A percentile compares a stretch with the other conserved stretches of the same genome.
Evolutionary conservation across 2,797 vertebrate genomes (phyloP).

Genomic region (Rhinatrema bivittatum): DNA sequence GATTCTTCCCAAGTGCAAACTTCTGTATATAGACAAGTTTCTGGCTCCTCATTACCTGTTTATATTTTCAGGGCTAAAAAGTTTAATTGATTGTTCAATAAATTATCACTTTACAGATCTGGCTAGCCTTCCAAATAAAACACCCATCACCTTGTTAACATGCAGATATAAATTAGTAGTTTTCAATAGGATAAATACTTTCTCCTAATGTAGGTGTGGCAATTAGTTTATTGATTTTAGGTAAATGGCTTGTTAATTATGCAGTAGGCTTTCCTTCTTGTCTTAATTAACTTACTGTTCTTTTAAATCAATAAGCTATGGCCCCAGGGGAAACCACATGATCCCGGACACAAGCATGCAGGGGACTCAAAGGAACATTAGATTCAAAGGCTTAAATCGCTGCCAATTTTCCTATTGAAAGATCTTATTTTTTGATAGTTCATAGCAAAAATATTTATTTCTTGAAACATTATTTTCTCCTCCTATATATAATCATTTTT

Average conservation of each 20-base stretch:
- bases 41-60: slow-evolving; percentile 39
- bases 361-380: background rate
- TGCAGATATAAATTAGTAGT: slow-evolving; percentile 55
- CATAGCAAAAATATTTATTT: too few relatives aligned
- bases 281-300: slow-evolving; percentile 72
- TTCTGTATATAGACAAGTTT: slow-evolving; percentile 32
- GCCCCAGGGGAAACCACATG: slow-evolving; percentile 41
- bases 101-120: slow-evolving; percentile 70
- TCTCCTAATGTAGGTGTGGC: slow-evolving; percentile 64
- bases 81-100: slow-evolving; percentile 66
- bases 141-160: slow-evolving; percentile 61
- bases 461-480: too few relatives aligned
- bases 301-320: slow-evolving; percentile 60
- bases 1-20: slow-evolving; percentile 19
- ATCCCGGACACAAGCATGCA: slow-evolving; percentile 6
- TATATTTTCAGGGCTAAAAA: slow-evolving; percentile 48
- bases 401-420: too few relatives aligned
- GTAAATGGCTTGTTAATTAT: slow-evolving; percentile 76
- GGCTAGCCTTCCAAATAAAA: slow-evolving; percentile 55
- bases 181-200: slow-evolving; percentile 54
- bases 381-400: background rate
- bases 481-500: too few relatives aligned
- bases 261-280: slow-evolving; percentile 61
- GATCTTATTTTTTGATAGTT: too few relatives aligned
- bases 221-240: slow-evolving; percentile 78